A percentile compares a stretch with the other conserved stretches of the same genome.
phyloP scores from a whole-genome alignment of 2,888 invertebrate genomes.

The Ceriagrion tenellum region DNA sequence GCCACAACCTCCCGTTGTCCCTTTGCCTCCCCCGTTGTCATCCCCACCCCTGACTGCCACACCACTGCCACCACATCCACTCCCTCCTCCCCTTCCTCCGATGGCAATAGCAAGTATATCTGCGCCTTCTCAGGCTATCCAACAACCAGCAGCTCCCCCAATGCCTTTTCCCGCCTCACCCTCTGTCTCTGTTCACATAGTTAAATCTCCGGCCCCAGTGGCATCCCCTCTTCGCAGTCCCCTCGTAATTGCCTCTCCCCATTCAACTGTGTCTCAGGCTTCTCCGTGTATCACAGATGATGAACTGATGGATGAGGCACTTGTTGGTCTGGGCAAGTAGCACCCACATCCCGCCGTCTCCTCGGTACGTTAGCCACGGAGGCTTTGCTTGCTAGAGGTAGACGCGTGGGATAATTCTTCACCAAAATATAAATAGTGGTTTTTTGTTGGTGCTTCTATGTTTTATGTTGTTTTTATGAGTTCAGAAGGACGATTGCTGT shows the following conservation, averaged over 20 bases:
- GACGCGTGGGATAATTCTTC: conserved; percentile 63
- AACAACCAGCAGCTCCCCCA: not conserved
- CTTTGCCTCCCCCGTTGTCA: not conserved
- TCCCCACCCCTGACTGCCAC: conserved; percentile 79
- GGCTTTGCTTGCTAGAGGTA: conserved; percentile 60
- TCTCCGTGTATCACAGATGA: conserved; percentile 91
- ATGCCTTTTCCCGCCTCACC: conserved; percentile 81
- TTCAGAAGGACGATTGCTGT: conserved; percentile 53
- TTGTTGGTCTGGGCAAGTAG: conserved; percentile 88
- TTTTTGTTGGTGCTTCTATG: conserved; percentile 53
- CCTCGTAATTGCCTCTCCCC: conserved; percentile 83
- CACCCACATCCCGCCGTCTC: conserved; percentile 66
- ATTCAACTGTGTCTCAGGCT: conserved; percentile 81
- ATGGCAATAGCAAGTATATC: conserved; percentile 52
- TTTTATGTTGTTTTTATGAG: conserved; percentile 28
- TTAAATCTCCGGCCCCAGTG: conserved; percentile 88
- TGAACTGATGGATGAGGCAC: conserved; percentile 93
- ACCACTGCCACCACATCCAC: conserved; percentile 77
- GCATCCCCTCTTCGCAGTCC: conserved; percentile 78
- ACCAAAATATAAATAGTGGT: conserved; percentile 54
- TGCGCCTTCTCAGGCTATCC: conserved; percentile 20
- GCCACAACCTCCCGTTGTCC: conserved; percentile 38
- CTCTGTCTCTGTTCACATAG: conserved; percentile 87
- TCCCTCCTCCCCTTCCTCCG: conserved; percentile 76
- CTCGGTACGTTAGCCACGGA: conserved; percentile 45